Evolutionary conservation across 2,888 invertebrate genomes (phyloP).

Genomic region (Amiota communis): DNA sequence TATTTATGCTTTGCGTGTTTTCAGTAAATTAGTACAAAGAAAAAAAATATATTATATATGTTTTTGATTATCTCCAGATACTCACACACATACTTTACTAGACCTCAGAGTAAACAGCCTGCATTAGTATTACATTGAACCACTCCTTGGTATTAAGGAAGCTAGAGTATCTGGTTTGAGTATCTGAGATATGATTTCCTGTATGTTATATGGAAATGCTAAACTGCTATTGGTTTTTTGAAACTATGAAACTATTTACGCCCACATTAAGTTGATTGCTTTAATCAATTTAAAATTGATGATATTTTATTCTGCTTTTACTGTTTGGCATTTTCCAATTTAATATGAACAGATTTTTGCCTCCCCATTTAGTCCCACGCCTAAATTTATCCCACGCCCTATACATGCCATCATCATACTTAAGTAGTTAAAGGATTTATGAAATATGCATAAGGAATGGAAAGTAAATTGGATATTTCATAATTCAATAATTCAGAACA

Average conservation of each 20-base stretch:
- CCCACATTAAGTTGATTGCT: slow-evolving; percentile 59
- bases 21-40: slow-evolving; percentile 65
- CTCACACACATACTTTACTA: slow-evolving; percentile 14
- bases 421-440: not conserved
- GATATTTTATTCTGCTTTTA: slow-evolving; percentile 37
- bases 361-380: not conserved
- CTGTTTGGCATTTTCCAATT: slow-evolving; percentile 37
- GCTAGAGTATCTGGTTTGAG: not conserved
- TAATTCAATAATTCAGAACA: not conserved
- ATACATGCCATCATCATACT: not conserved
- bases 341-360: slow-evolving; percentile 8
- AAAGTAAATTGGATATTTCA: not conserved
- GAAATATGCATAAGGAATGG: not conserved
- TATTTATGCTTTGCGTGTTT: slow-evolving; percentile 67
- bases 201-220: too few relatives aligned
- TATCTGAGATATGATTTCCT: too few relatives aligned
- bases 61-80: slow-evolving; percentile 58
- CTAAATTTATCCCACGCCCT: not conserved
- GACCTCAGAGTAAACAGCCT: slow-evolving; percentile 27
- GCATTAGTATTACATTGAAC: not conserved
- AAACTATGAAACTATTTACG: slow-evolving; percentile 31
- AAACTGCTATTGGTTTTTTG: not conserved
- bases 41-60: not conserved
- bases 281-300: slow-evolving; percentile 60
- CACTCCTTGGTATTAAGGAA: not conserved